Evolutionary conservation across 1,140 invertebrate genomes (phyloP), one percentile per base, ranked within the genome.

Genomic region (Pissodes strobi): DNA sequence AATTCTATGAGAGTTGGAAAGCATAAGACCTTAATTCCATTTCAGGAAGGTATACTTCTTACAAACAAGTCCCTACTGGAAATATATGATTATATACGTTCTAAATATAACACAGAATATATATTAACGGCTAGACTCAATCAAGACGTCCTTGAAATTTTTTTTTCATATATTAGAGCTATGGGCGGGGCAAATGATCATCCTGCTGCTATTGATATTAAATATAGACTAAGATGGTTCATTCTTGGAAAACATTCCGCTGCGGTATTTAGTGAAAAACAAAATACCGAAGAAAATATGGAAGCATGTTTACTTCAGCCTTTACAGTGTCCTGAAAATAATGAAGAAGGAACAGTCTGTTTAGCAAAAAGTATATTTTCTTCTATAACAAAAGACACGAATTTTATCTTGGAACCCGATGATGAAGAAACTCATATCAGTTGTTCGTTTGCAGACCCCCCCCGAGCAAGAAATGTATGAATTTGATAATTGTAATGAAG

Each of bases 101-200:
- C 37, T 17, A 68, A 69, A 72, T 55, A 30, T 68, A 66, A 66
- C 64, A 66, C 25, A 3, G 48, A 46, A 41, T 70, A 68, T 63
- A 34, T 75, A 15, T 25, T 73, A 8, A 75, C 74, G 0, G 60
- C 58, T 38, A 10, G 66, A 23, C 37, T 74, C 12, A 78, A 76
- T 56, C 74, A 76, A 59, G 74, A 75, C 61, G 57, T 45, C 6
- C 34, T 77, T 9, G 70, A 78, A 63, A 74, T 62, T 39, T 75
- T 77, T 53, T 78, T 78, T 46, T 70, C 70, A 1, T 30, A 61
- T 18, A 72, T 78, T 13, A 38, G 74, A 58, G 67, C 64, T 13
- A 69, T 67, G 34, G 71, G 72, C n/a, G 68, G 68, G 8, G 13
- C 59, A 17, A 58, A 72, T 49, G 62, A 70, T 23, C 64, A 72